A percentile compares a stretch with the other conserved stretches of the same genome.
Evolutionary conservation across 2,113 vertebrate genomes (phyloP).

Genomic region (Triplophysa tibetana): DNA sequence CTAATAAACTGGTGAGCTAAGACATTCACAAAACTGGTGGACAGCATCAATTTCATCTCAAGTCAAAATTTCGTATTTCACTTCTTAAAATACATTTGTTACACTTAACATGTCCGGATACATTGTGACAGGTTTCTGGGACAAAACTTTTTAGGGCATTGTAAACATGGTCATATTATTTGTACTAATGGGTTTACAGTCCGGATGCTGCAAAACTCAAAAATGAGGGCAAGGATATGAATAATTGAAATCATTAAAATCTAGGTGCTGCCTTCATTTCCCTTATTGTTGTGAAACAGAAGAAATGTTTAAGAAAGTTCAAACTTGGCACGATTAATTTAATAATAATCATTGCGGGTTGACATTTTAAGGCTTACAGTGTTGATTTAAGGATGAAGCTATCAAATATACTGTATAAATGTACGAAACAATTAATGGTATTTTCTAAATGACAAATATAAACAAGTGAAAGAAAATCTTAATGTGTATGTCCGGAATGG

Average conservation of each 20-base stretch:
- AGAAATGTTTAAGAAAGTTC: not conserved
- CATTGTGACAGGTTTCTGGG: conserved; percentile 22
- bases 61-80: conserved; percentile 32
- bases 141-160: not conserved
- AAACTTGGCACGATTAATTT: conserved; percentile 29
- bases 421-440: not conserved
- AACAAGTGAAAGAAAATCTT: not conserved
- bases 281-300: no score
- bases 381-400: not conserved
- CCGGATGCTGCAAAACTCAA: conserved; percentile 32
- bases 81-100: conserved; percentile 40
- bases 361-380: conserved; percentile 39
- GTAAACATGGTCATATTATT: not conserved
- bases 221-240: not conserved
- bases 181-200: not conserved
- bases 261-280: conserved; percentile 14
- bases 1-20: conserved; percentile 51
- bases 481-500: not conserved
- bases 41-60: conserved; percentile 51
- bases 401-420: not conserved
- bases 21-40: conserved; percentile 39
- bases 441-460: conserved; percentile 3
- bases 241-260: not conserved
- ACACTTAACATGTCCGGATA: conserved; percentile 40
- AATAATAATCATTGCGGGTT: not conserved